Evolutionary conservation across 2,888 invertebrate species (phyloP).

Genomic region (Amphipoea oculea): DNA sequence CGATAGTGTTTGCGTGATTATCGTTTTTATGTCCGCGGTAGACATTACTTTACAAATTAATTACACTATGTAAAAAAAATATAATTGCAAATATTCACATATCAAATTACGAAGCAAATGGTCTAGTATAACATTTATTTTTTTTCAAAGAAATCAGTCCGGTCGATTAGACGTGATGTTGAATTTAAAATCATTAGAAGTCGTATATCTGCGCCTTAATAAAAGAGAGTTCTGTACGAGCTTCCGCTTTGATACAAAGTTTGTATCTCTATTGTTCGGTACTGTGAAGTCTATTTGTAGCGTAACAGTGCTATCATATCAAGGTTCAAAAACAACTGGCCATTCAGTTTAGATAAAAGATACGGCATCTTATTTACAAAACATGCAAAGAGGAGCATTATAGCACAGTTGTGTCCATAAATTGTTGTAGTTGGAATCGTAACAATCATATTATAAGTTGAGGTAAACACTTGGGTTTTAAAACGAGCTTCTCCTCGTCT

Average conservation of each 20-base stretch:
- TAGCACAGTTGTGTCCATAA: slow-evolving; percentile 24
- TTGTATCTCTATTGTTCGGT: slow-evolving; percentile 32
- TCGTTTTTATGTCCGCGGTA: no score
- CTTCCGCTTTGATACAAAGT: slow-evolving; percentile 35
- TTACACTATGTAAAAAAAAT: no score
- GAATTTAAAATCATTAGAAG: no score
- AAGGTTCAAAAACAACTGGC: slow-evolving; percentile 30
- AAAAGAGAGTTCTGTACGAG: slow-evolving; percentile 49
- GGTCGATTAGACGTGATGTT: no score
- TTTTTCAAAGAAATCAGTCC: no score
- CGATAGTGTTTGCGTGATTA: no score
- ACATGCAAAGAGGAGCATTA: slow-evolving; percentile 15
- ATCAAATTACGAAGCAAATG: no score
- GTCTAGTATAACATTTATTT: no score
- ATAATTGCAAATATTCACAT: no score
- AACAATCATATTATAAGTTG: slow-evolving; percentile 42
- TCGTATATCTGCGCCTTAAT: no score
- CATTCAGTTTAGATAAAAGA: slow-evolving; percentile 9
- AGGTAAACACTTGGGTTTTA: slow-evolving; percentile 45
- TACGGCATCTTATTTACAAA: slow-evolving; percentile 8
- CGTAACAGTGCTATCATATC: slow-evolving; percentile 30
- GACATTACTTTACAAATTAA: no score
- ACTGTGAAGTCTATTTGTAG: slow-evolving; percentile 31
- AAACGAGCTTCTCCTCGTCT: slow-evolving; percentile 57
- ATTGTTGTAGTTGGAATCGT: slow-evolving; percentile 22